A percentile compares a stretch with the other conserved stretches of the same genome.
Conservation (phyloP, 1,140 invertebrate genomes). For the Trachymyrmex cornetzi region DNA sequence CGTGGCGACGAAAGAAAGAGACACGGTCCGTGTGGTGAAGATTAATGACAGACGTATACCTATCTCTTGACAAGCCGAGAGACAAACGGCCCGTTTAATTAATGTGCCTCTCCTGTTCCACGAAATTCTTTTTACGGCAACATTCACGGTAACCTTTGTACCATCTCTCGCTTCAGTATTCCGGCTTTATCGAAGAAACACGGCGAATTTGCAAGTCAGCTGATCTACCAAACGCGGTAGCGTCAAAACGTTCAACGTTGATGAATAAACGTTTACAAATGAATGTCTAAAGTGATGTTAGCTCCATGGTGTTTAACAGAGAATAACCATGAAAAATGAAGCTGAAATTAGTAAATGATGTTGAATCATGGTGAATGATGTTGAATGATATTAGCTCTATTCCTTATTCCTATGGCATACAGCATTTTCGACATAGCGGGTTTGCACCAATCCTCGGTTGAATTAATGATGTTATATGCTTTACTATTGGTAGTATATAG, state of each 20-base stretch:
- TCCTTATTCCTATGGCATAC: no score
- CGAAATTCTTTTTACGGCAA: constrained; percentile 16
- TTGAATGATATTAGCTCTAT: neutral
- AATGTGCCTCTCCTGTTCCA: neutral
- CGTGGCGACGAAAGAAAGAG: constrained; percentile 15
- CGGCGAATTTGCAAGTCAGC: constrained; percentile 60
- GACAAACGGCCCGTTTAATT: constrained; percentile 16
- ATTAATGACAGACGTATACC: constrained; percentile 51
- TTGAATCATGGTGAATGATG: no score
- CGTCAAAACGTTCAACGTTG: neutral
- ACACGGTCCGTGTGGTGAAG: constrained; percentile 11
- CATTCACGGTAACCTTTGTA: neutral
- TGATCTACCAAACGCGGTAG: constrained; percentile 31
- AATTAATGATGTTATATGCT: no score
- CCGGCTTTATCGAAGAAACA: constrained; percentile 1
- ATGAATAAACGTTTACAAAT: constrained; percentile 59
- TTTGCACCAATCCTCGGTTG: no score
- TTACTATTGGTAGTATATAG: no score
- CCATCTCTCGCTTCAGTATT: neutral
- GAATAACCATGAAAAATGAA: no score
- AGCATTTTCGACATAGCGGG: no score
- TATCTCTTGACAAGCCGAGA: constrained; percentile 41
- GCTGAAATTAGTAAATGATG: no score
- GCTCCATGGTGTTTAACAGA: neutral
- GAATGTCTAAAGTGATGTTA: constrained; percentile 58